phyloP scores from a whole-genome alignment of 1,140 invertebrate genomes.

The Hyposmocoma kahamanoa region DNA sequence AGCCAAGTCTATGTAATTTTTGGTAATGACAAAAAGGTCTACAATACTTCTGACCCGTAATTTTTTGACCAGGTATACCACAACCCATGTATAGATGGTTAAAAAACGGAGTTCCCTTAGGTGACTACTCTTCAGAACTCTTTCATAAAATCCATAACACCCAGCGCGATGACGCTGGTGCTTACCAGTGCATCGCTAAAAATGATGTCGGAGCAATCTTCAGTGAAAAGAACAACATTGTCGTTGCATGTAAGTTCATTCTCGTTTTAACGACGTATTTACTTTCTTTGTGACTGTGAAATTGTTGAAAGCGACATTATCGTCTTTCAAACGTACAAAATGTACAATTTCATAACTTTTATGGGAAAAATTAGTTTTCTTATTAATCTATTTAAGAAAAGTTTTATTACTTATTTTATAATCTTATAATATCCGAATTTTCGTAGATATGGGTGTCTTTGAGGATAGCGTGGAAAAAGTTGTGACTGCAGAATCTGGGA shows the following conservation, averaged over 20 bases:
- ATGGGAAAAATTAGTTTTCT: too few species aligned
- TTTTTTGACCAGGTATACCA: slow-evolving; percentile 85
- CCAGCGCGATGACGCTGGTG: slow-evolving; percentile 85
- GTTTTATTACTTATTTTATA: too few species aligned
- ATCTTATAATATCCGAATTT: too few species aligned
- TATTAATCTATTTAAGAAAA: too few species aligned
- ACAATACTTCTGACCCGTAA: too few species aligned
- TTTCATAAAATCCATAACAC: slow-evolving; percentile 89
- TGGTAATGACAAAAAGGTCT: too few species aligned
- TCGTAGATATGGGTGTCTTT: slow-evolving; percentile 88
- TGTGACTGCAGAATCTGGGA: slow-evolving; percentile 82
- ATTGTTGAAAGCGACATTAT: too few species aligned
- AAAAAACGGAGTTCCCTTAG: slow-evolving; percentile 85
- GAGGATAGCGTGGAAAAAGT: slow-evolving; percentile 80
- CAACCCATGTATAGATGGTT: slow-evolving; percentile 92
- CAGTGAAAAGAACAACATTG: slow-evolving; percentile 89
- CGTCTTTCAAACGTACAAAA: too few species aligned
- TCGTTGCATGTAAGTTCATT: slow-evolving; percentile 89
- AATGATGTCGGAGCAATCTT: slow-evolving; percentile 93
- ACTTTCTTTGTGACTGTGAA: slow-evolving; percentile 6
- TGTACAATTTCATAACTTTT: too few species aligned
- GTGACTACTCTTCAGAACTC: slow-evolving; percentile 83
- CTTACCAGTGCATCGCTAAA: slow-evolving; percentile 92
- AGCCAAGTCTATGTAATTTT: too few species aligned
- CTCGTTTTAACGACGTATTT: slow-evolving; percentile 12